Conservation (phyloP, 2,113 vertebrate species). For the Propithecus coquereli region DNA sequence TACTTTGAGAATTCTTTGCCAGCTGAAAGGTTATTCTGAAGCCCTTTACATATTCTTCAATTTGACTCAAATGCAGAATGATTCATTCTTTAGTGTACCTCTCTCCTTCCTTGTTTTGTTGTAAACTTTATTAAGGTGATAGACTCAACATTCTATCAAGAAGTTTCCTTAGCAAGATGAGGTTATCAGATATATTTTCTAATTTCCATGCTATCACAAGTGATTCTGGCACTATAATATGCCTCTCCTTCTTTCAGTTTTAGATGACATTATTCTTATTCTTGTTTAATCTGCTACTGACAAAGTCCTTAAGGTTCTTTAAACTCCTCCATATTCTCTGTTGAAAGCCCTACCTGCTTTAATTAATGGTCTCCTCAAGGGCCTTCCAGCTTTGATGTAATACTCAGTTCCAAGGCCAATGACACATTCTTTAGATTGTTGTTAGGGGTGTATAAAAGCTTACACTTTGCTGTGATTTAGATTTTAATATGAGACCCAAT, state of each 20-base stretch:
- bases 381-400: neutral
- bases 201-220: neutral
- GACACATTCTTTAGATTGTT: neutral
- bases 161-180: neutral
- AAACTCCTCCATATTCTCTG: neutral
- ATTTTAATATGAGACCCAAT: neutral
- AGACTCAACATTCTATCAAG: neutral
- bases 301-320: neutral
- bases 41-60: neutral
- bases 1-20: neutral
- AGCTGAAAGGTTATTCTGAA: neutral
- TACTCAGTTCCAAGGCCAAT: neutral
- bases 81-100: neutral
- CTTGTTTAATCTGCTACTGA: neutral
- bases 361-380: neutral
- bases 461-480: neutral
- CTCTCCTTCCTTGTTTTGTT: neutral
- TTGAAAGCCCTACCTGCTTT: neutral
- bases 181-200: neutral
- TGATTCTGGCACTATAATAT: neutral
- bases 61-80: neutral
- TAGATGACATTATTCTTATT: neutral
- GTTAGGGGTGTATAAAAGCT: neutral
- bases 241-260: neutral
- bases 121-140: neutral